Base-by-base conservation (phyloP, 2,113 vertebrate species). In the Daboia siamensis region DNA sequence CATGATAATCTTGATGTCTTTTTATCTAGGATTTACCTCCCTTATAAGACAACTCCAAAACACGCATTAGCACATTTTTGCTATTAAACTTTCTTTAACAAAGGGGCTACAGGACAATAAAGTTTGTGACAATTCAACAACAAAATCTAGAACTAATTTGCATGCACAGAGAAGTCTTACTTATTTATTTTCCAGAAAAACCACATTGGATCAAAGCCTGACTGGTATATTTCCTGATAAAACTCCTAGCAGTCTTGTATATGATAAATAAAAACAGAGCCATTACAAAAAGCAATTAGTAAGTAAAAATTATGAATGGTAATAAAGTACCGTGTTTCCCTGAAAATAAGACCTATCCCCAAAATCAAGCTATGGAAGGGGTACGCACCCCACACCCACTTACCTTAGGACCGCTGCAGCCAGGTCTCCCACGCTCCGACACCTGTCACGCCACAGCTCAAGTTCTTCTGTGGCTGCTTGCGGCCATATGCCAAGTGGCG, bases 121-220 rank as follows among this genome's bases (percentile, higher is more conserved):
- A 8, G 29, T 61, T 91, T 91, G 33, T 84, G 80, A 0, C 90
- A 91, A 93, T 59, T 8, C 21, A 46, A 91, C 33, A 44, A 39
- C n/a, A 20, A 15, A 17, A 88, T 21, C 33, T 80, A 20, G 13
- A 54, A 87, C 29, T 54, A 17, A 3, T n/a, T 87, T 46, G 93
- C 15, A n/a, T 23, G 17, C 29, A 80, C 44, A 57, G 86, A 91
- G 86, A 13, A 6, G 54, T 5, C 51, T 93, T 90, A 29, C 92
- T 93, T 86, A 44, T 20, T 95, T 15, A 93, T 93, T n/a, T 39
- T 89, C 74, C 24, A n/a, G 56, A n/a, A 12, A 93, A 92, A 12
- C 12, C 8, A 20, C 54, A 33, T 39, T 56, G 33, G 51, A 17
- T 85, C 56, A 39, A 85, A 5, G 92, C 29, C 46, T 85, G 84